Conservation (phyloP, 2,888 invertebrate genomes). For the Hemistola chrysoprasaria region DNA sequence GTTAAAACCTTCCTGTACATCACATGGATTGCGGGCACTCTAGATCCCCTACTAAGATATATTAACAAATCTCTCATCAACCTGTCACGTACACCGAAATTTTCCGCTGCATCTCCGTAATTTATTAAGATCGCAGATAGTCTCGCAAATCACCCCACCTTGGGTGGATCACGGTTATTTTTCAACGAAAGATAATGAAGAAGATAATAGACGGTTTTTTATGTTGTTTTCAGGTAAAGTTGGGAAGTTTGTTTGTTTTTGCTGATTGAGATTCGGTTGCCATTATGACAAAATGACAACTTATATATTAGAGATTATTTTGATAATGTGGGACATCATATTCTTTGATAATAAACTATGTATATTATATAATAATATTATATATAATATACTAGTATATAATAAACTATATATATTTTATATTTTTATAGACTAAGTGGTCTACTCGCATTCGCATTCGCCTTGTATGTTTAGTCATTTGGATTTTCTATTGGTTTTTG, state of each 20-base stretch:
- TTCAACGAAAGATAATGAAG: constrained; percentile 22
- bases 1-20: constrained; percentile 1
- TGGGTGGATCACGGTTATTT: constrained; percentile 21
- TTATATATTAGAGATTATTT: too few species aligned
- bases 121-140: constrained; percentile 34
- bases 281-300: too few species aligned
- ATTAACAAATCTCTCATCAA: constrained; percentile 43
- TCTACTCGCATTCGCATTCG: too few species aligned
- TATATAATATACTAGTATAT: too few species aligned
- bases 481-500: too few species aligned
- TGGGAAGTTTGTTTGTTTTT: not conserved
- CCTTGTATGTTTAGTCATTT: too few species aligned
- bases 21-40: constrained; percentile 6
- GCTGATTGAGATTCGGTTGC: too few species aligned
- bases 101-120: constrained; percentile 33
- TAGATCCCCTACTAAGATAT: constrained; percentile 42
- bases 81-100: constrained; percentile 32
- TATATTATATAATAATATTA: too few species aligned
- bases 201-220: constrained; percentile 17
- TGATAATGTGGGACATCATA: too few species aligned
- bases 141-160: constrained; percentile 25
- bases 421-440: too few species aligned
- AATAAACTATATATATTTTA: too few species aligned
- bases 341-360: too few species aligned
- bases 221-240: constrained; percentile 10